Percentiles rank a stretch among this genome's conserved stretches.
Evolutionary conservation across 2,797 vertebrate species (phyloP).

Genomic region (Peromyscus eremicus): DNA sequence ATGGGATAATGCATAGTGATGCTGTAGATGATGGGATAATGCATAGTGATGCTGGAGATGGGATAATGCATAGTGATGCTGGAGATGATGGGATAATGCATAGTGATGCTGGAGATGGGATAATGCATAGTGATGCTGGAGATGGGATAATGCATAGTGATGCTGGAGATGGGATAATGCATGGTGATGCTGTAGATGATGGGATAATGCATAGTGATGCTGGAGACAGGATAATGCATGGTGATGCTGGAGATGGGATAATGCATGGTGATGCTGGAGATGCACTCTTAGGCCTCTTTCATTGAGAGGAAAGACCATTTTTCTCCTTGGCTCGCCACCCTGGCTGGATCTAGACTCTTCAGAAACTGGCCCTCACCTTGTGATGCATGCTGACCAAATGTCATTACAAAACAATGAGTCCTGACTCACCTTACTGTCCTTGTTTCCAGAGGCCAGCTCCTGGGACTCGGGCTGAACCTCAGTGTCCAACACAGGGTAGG

Average conservation of each 20-base stretch:
- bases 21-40: too few relatives aligned
- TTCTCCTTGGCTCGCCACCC: neutral
- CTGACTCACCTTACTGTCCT: conserved; percentile 87
- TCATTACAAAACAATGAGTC: neutral
- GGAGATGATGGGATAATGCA: too few relatives aligned
- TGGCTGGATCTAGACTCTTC: conserved; percentile 4
- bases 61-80: too few relatives aligned
- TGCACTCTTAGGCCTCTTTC: neutral
- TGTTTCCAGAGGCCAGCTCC: conserved; percentile 86
- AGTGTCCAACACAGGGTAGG: conserved; percentile 77
- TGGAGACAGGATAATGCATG: neutral
- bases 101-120: too few relatives aligned
- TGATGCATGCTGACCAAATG: neutral
- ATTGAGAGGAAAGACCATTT: neutral
- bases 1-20: too few relatives aligned
- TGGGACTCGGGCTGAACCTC: neutral
- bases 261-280: neutral
- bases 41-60: too few relatives aligned
- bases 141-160: too few relatives aligned
- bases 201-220: neutral
- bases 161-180: too few relatives aligned
- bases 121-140: too few relatives aligned
- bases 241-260: neutral
- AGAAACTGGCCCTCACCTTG: neutral
- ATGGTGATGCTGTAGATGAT: neutral